Evolutionary conservation across 2,888 invertebrate species (phyloP).

Genomic region (Papilio protenor): DNA sequence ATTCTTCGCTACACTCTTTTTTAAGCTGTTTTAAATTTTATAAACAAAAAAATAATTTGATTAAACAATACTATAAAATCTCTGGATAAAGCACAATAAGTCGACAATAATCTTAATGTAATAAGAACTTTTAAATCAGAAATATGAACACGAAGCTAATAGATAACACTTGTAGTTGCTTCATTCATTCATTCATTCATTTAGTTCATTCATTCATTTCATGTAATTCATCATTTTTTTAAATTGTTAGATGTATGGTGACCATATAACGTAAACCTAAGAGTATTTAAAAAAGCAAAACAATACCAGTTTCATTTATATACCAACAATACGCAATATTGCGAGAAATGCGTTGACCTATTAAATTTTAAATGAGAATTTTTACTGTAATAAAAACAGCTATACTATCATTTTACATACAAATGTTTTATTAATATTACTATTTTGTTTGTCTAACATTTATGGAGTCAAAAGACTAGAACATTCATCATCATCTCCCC

Average conservation of each 20-base stretch:
- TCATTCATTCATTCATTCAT: background rate
- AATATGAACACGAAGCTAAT: too few species aligned
- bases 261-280: background rate
- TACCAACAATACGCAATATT: background rate
- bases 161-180: background rate
- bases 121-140: too few species aligned
- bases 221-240: too few species aligned
- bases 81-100: too few species aligned
- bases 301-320: background rate
- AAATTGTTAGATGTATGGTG: background rate
- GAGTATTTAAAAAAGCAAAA: background rate
- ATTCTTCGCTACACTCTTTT: background rate
- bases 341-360: slow-evolving; percentile 9
- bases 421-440: background rate
- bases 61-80: too few species aligned
- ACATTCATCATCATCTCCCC: too few species aligned
- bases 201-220: too few species aligned
- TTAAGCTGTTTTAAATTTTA: background rate
- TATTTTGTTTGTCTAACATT: background rate
- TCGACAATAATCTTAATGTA: too few species aligned
- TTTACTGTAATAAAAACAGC: background rate
- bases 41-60: background rate
- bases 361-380: background rate
- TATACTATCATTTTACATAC: background rate
- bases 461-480: too few species aligned